These are phyloP conservation scores for Macrotis lagotis DNA, from an alignment of 2,113 vertebrate species.

Conservation along the genomic window DNA sequence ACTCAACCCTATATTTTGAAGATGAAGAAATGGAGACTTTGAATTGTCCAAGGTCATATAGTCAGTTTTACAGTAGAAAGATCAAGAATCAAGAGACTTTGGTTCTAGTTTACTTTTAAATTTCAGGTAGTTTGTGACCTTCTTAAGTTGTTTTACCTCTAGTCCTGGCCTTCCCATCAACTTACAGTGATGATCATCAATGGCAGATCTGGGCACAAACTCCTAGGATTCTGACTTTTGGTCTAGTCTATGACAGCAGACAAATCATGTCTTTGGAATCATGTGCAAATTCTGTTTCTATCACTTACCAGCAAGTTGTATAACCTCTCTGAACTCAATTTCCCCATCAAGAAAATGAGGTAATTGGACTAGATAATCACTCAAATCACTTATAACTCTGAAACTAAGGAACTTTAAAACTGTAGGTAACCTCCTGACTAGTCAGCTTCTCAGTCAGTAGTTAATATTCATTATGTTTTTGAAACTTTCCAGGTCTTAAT, in stretches of 20 bases:
- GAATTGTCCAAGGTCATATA: not conserved
- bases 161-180: not conserved
- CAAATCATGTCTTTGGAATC: not conserved
- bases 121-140: not conserved
- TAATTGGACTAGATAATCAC: not conserved
- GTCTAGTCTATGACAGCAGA: not conserved
- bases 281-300: not conserved
- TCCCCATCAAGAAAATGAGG: not conserved
- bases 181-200: not conserved
- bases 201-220: not conserved
- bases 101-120: not conserved
- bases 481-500: not conserved
- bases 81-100: not conserved
- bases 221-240: not conserved
- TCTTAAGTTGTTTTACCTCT: not conserved
- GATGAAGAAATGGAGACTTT: not conserved
- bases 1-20: not conserved
- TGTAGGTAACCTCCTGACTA: not conserved
- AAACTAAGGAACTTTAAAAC: not conserved
- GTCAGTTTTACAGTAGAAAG: not conserved
- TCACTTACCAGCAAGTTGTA: not conserved
- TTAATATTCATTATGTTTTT: not conserved
- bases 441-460: not conserved
- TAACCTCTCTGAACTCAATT: not conserved
- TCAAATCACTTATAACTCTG: not conserved